A percentile compares a stretch with the other conserved stretches of the same genome.
These are phyloP conservation scores for Ochropleura plecta DNA, from an alignment of 2,888 invertebrate species.

Conservation along the genomic window DNA sequence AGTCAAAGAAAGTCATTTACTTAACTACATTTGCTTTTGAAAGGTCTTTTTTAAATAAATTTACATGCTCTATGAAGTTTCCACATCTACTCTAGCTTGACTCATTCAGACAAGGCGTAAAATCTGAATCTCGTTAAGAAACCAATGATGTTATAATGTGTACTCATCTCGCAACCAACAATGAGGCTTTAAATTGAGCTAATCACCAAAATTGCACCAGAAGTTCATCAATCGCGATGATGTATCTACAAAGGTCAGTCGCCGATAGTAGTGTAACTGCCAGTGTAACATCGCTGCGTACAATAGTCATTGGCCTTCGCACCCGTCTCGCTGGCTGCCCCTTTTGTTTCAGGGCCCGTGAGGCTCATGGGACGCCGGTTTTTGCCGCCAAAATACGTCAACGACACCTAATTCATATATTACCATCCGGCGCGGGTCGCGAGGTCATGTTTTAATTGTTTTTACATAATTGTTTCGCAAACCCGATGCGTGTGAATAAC, in stretches of 20 bases:
- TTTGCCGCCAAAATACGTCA: slow-evolving; percentile 78
- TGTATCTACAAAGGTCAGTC: slow-evolving; percentile 81
- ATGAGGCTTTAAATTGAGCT: slow-evolving; percentile 31
- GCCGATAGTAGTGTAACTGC: slow-evolving; percentile 77
- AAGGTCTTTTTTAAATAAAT: slow-evolving; percentile 39
- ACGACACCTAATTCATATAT: slow-evolving; percentile 77
- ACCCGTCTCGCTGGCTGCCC: slow-evolving; percentile 83
- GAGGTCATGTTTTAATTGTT: slow-evolving; percentile 87
- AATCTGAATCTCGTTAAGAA: slow-evolving; percentile 19
- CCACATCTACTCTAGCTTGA: slow-evolving; percentile 3
- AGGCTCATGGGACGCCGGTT: slow-evolving; percentile 62
- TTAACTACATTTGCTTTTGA: slow-evolving; percentile 35
- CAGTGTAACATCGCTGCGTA: slow-evolving; percentile 68
- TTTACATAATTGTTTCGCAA: slow-evolving; percentile 87
- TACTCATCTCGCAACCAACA: slow-evolving; percentile 6
- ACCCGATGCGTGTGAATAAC: slow-evolving; percentile 83
- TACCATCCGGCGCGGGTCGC: slow-evolving; percentile 80
- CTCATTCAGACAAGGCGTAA: neutral
- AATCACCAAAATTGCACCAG: slow-evolving; percentile 47
- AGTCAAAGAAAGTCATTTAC: slow-evolving; percentile 45
- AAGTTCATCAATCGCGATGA: slow-evolving; percentile 68
- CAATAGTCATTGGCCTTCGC: slow-evolving; percentile 87
- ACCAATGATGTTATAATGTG: neutral
- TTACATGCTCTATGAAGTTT: slow-evolving; percentile 12
- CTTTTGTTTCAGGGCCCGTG: slow-evolving; percentile 84